These are phyloP conservation scores for Sporophila hypoxantha DNA, from an alignment of 2,113 vertebrate genomes.

Conservation along the genomic window DNA sequence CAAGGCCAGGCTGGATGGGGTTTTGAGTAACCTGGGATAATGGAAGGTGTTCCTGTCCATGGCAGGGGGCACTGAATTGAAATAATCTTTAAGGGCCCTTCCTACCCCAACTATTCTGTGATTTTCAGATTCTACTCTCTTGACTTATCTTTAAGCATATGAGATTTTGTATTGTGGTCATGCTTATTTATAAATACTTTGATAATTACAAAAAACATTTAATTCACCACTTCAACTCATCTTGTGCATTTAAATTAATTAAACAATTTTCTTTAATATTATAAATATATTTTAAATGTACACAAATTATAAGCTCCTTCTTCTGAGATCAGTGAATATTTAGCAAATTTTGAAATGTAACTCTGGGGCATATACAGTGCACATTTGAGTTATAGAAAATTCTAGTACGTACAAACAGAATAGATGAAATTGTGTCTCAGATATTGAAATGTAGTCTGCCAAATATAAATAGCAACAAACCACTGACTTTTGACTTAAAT, in stretches of 20 bases:
- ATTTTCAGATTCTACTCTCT: background rate
- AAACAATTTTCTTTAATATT: background rate
- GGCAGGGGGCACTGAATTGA: background rate
- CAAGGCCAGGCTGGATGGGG: background rate
- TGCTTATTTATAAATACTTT: background rate
- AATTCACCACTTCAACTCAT: background rate
- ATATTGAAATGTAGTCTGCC: background rate
- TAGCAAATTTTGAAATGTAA: background rate
- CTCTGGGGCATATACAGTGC: background rate
- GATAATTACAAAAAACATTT: background rate
- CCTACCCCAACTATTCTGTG: background rate
- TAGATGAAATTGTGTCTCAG: background rate
- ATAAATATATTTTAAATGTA: background rate
- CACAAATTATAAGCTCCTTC: background rate
- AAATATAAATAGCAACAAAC: background rate
- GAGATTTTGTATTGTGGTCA: background rate
- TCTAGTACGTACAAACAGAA: background rate
- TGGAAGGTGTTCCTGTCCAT: background rate
- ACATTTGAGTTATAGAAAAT: background rate
- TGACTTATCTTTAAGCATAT: background rate
- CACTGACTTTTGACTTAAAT: background rate
- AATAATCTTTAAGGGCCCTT: background rate
- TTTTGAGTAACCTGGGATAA: background rate
- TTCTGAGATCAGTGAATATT: background rate
- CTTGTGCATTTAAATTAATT: background rate